Evolutionary conservation across 2,888 invertebrate genomes (phyloP), one percentile per base, ranked within the genome.

Genomic region (Nemurella pictetii): DNA sequence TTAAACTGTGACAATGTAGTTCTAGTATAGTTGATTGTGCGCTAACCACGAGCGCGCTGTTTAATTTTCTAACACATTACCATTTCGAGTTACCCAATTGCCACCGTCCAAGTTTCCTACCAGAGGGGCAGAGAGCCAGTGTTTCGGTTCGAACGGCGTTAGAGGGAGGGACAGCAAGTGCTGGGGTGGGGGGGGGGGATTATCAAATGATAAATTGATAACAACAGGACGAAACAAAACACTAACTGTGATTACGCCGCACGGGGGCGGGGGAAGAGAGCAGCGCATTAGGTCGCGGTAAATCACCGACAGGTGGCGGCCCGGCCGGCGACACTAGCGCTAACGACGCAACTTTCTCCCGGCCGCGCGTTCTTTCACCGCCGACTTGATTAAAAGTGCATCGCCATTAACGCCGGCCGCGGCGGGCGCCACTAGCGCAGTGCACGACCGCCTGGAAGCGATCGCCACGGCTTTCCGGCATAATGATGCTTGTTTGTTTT

Each of bases 181-280:
- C n/a, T n/a, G 28, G 28, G 78, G 78, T 28, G 26, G 30, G 28
- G 20, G 30, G 30, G 28, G n/a, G 5, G 28, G 78, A 30, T 78
- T 30, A 78, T 78, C n/a, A 26, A 82, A 82, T 82, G 82, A 82
- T 82, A 82, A 82, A 82, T 82, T 78, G 78, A 82, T 29, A 78
- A 82, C 82, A 82, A 82, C 82, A 82, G 9, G 20, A 30, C 78
- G 30, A 55, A 82, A 82, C 82, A 82, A 82, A 55, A 55, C 29
- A 55, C 29, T 55, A 82, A 82, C 82, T 55, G 82, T 29, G 82
- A 82, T 82, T 82, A 82, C 82, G 55, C 36, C 1, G 55, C 4
- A 20, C 55, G 55, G n/a, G n/a, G n/a, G n/a, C n/a, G n/a, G n/a
- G n/a, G n/a, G n/a, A n/a, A n/a, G n/a, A n/a, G n/a, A n/a, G n/a